Conservation (phyloP, 2,113 vertebrate species). For the Notiomystis cincta region DNA sequence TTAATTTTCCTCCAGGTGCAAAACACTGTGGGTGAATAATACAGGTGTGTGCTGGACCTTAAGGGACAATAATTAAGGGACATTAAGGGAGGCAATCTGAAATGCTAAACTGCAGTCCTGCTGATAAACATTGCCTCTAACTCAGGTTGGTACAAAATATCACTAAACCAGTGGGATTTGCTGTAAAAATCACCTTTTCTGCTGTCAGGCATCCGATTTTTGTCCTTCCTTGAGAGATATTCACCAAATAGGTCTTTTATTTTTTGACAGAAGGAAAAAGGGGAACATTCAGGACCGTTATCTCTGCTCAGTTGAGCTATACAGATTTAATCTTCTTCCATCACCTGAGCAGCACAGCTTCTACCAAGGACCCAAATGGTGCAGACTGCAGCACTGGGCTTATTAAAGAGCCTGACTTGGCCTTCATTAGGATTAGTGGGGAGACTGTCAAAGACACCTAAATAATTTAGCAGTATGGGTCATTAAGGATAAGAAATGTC, state of each 20-base stretch:
- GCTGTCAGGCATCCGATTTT: not conserved
- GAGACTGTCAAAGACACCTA: not conserved
- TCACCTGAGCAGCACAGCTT: not conserved
- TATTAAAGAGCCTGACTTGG: not conserved
- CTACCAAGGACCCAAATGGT: not conserved
- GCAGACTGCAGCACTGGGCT: not conserved
- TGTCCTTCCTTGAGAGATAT: not conserved
- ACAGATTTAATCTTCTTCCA: not conserved
- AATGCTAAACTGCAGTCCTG: not conserved
- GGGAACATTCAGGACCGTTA: not conserved
- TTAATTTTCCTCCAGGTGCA: not conserved
- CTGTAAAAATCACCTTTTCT: not conserved
- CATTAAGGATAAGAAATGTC: not conserved
- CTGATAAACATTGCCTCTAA: not conserved
- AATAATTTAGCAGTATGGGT: not conserved
- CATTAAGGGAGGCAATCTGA: not conserved
- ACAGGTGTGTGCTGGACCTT: not conserved
- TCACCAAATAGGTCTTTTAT: not conserved
- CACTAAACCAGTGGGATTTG: not conserved
- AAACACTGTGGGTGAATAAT: not conserved
- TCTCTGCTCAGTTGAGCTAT: not conserved
- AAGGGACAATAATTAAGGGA: not conserved
- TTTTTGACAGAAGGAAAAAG: not conserved
- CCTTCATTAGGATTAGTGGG: not conserved
- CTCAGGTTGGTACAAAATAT: not conserved